Base-by-base conservation (phyloP, 2,888 invertebrate species). In the Mythimna impura region DNA sequence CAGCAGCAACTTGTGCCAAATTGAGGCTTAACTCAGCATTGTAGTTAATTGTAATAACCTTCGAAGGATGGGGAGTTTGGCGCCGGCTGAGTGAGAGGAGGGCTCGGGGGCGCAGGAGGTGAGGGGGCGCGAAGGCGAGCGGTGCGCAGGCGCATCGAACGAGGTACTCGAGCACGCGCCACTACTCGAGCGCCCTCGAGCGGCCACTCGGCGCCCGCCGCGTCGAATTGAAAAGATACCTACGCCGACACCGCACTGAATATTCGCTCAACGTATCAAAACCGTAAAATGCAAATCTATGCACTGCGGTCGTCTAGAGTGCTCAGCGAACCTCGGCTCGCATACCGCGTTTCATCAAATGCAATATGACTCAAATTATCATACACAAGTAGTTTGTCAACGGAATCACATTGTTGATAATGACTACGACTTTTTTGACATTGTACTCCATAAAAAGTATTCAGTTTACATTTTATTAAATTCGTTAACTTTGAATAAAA, bases 221-320 rank as follows among this genome's bases (percentile, higher is more conserved):
- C 93, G 93, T 94, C 93, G 92, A 93, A 95, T 94, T 95, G 93
- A 95, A 96, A 96, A 96, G 95, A 96, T 95, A 95, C 95, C 94
- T 94, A 95, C 91, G 89, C 93, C 93, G 92, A 94, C 95, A 94
- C 94, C 91, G 92, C 92, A 91, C 94, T 95, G 95, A 95, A 96
- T 96, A 95, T 95, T 95, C 95, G 94, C 93, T 92, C 94, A 86
- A 94, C 94, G 94, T 95, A 96, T 95, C 95, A 95, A 95, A 96
- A 95, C 94, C 91, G 94, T 94, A 96, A 95, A 95, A 96, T 96
- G 96, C 95, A 96, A 96, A 96, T 96, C 94, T 94, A 95, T 95
- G 94, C 95, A 93, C 94, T 93, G 93, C 92, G 94, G 94, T 93
- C 92, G 93, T 94, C 94, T 94, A 93, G 92, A 92, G 94, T 93